Base-by-base conservation (phyloP, 2,797 vertebrate species). In the Diceros bicornis region DNA sequence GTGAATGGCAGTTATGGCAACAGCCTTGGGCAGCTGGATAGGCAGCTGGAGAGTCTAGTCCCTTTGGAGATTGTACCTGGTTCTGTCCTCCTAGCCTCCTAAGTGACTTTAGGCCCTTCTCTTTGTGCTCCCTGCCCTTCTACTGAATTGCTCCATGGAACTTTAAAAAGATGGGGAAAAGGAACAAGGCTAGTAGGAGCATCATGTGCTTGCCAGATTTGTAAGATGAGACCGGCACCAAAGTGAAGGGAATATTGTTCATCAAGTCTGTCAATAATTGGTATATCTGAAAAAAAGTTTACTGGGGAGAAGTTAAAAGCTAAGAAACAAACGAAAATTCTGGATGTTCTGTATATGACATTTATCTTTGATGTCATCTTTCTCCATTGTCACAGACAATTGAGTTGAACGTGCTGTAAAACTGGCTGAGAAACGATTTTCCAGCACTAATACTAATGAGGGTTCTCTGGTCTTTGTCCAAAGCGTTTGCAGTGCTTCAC, bases 101-200 rank as follows among this genome's bases (percentile, higher is more conserved):
- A 50, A n/a, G 25, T 62, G 32, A 16, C 29, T 71, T n/a, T 7
- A 13, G 64, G 13, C n/a, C 66, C 61, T 59, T 79, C 34, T 29
- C 41, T 37, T 64, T 47, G 6, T 59, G 59, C 0, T 25, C 34
- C 23, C 64, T n/a, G 18, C 59, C 71, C 41, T 75, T 37, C 52
- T 68, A 1, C 6, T n/a, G 25, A 61, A 52, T 69, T 69, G 50
- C 16, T 74, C 21, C 0, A 34, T 37, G 50, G 21, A 25, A 41
- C 78, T 86, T 89, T 16, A n/a, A 94, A 34, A 77, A 21, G 44
- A 41, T 41, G 44, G 55, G 79, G 74, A 71, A 62, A 79, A 75
- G 34, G 66, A 62, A 21, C 7, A 9, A 68, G 59, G 37, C 17
- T 12, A 5, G 20, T 9, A 13, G 83, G n/a, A 66, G n/a, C 21